Percentiles rank a stretch among this genome's conserved stretches.
phyloP scores from a whole-genome alignment of 1,140 invertebrate species.

The Octopus sinensis region DNA sequence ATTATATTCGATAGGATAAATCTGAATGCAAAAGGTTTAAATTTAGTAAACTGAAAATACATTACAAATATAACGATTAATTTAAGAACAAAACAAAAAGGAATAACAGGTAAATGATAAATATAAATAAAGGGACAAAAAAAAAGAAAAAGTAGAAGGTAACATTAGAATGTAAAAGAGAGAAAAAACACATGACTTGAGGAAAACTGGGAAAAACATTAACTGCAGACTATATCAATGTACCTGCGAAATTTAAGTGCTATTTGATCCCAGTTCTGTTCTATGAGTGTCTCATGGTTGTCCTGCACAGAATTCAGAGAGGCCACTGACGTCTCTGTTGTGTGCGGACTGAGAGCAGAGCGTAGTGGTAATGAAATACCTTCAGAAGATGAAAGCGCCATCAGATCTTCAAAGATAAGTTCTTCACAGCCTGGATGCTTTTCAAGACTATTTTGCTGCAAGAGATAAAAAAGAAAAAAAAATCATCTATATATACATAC shows the following conservation, averaged over 20 bases:
- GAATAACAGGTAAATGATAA: too few species aligned
- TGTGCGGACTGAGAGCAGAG: slow-evolving; percentile 24
- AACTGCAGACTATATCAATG: background rate
- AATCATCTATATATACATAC: too few species aligned
- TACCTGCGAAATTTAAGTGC: slow-evolving; percentile 20
- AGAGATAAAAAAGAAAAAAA: background rate
- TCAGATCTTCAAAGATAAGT: slow-evolving; percentile 43
- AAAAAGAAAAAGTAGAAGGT: too few species aligned
- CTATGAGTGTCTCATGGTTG: slow-evolving; percentile 35
- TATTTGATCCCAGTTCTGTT: slow-evolving; percentile 41
- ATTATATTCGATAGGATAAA: too few species aligned
- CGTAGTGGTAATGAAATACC: slow-evolving; percentile 44
- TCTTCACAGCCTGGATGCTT: slow-evolving; percentile 49
- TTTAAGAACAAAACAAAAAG: too few species aligned
- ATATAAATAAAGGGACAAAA: too few species aligned
- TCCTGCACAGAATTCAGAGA: slow-evolving; percentile 48
- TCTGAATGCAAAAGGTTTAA: too few species aligned
- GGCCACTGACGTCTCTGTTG: slow-evolving; percentile 32
- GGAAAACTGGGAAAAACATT: slow-evolving; percentile 8
- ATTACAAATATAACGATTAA: too few species aligned
- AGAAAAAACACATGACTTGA: too few species aligned
- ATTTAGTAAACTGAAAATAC: too few species aligned
- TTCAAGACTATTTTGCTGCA: slow-evolving; percentile 37
- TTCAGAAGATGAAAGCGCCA: slow-evolving; percentile 44
- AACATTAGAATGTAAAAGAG: too few species aligned